These are phyloP conservation scores for Sphenodon punctatus DNA, from an alignment of 2,797 vertebrate species.

Conservation along the genomic window DNA sequence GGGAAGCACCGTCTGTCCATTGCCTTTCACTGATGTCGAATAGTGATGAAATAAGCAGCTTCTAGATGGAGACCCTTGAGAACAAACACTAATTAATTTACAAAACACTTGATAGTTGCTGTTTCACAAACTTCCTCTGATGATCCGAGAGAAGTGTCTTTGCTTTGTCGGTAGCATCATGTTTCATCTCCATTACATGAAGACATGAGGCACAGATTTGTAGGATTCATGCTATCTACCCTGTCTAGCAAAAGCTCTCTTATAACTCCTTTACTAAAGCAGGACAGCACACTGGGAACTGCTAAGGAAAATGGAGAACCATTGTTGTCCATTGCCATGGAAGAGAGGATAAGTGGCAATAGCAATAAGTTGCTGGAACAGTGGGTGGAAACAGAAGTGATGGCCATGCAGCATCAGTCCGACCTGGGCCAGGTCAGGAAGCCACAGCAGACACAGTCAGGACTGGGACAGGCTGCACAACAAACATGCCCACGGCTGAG, in stretches of 20 bases:
- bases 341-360: too few species aligned
- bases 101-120: conserved; percentile 6
- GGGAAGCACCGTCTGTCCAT: not conserved
- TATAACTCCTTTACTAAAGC: not conserved
- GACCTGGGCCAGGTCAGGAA: too few species aligned
- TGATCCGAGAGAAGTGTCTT: not conserved
- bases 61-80: not conserved
- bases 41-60: conserved; percentile 16
- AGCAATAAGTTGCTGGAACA: too few species aligned
- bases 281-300: not conserved
- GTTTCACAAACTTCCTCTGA: not conserved
- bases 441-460: too few species aligned
- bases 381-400: too few species aligned
- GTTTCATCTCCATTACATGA: not conserved
- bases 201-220: not conserved
- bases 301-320: too few species aligned
- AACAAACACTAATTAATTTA: conserved; percentile 33
- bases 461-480: too few species aligned
- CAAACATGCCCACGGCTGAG: too few species aligned
- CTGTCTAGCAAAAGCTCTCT: not conserved
- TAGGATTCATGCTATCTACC: not conserved
- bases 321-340: too few species aligned
- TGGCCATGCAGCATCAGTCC: too few species aligned
- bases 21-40: not conserved
- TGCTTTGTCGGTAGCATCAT: too few species aligned